phyloP scores from a whole-genome alignment of 2,888 invertebrate species.

The Glaucopsyche alexis region DNA sequence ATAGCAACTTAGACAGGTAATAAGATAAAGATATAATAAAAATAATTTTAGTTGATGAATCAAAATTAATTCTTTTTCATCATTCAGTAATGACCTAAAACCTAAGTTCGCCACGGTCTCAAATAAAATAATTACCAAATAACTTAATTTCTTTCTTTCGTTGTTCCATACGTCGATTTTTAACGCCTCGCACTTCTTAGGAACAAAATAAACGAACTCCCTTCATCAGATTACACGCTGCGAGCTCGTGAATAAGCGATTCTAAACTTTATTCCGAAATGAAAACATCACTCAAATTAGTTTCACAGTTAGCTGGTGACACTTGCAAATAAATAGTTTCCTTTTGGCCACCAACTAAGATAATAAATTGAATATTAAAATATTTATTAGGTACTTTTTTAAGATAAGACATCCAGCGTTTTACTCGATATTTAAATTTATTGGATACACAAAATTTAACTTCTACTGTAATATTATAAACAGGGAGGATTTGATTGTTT shows the following conservation, averaged over 20 bases:
- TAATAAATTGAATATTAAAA: neutral
- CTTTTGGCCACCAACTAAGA: neutral
- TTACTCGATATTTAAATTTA: too few species aligned
- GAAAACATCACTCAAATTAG: slow-evolving; percentile 26
- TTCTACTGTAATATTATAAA: too few species aligned
- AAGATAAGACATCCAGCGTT: neutral
- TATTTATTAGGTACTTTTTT: neutral
- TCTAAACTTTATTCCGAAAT: neutral
- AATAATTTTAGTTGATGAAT: too few species aligned
- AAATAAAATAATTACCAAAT: slow-evolving; percentile 23
- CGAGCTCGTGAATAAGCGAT: neutral
- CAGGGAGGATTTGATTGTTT: too few species aligned
- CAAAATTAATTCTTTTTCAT: neutral
- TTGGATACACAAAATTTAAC: too few species aligned
- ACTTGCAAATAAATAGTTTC: slow-evolving; percentile 19
- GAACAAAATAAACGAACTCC: slow-evolving; percentile 25
- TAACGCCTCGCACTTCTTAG: slow-evolving; percentile 24
- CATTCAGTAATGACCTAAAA: neutral
- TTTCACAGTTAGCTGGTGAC: slow-evolving; percentile 23
- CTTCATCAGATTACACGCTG: slow-evolving; percentile 20
- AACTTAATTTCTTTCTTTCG: slow-evolving; percentile 14
- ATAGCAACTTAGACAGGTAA: too few species aligned
- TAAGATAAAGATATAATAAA: too few species aligned
- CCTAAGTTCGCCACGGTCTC: neutral
- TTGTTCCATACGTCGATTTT: slow-evolving; percentile 10